phyloP scores from a whole-genome alignment of 2,113 vertebrate genomes.

The Chionomys nivalis region DNA sequence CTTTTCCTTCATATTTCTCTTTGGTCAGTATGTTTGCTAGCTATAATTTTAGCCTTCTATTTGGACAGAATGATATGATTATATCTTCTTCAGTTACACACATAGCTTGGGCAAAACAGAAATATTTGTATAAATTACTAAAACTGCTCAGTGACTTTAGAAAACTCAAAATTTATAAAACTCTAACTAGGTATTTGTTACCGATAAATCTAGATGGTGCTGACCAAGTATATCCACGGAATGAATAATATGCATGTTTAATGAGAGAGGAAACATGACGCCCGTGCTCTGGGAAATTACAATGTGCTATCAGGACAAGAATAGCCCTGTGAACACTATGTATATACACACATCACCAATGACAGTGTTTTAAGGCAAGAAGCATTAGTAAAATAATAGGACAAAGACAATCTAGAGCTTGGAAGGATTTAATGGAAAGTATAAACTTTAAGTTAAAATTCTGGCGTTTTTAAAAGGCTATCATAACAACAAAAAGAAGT shows the following conservation, averaged over 20 bases:
- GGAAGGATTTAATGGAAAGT: slow-evolving; percentile 62
- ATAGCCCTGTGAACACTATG: slow-evolving; percentile 20
- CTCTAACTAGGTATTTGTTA: neutral
- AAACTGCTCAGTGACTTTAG: slow-evolving; percentile 45
- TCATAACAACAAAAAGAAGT: neutral
- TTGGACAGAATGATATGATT: slow-evolving; percentile 68
- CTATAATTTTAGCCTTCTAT: slow-evolving; percentile 50
- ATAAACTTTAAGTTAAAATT: slow-evolving; percentile 52
- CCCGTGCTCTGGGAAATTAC: neutral
- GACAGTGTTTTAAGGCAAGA: slow-evolving; percentile 44
- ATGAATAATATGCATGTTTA: neutral
- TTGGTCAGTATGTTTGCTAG: slow-evolving; percentile 52
- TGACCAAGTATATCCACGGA: slow-evolving; percentile 4
- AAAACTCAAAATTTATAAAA: slow-evolving; percentile 45
- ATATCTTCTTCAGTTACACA: slow-evolving; percentile 67
- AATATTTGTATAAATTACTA: slow-evolving; percentile 68
- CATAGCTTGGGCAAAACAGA: slow-evolving; percentile 57
- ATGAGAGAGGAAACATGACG: neutral
- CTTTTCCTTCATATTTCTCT: slow-evolving; percentile 55
- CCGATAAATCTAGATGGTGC: neutral
- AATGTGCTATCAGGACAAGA: neutral
- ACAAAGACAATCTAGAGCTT: slow-evolving; percentile 50
- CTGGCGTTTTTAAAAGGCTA: slow-evolving; percentile 43
- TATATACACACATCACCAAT: neutral
- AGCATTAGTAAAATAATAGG: slow-evolving; percentile 41